Base-by-base conservation (phyloP, 2,113 vertebrate species). In the Phocoena sinus region DNA sequence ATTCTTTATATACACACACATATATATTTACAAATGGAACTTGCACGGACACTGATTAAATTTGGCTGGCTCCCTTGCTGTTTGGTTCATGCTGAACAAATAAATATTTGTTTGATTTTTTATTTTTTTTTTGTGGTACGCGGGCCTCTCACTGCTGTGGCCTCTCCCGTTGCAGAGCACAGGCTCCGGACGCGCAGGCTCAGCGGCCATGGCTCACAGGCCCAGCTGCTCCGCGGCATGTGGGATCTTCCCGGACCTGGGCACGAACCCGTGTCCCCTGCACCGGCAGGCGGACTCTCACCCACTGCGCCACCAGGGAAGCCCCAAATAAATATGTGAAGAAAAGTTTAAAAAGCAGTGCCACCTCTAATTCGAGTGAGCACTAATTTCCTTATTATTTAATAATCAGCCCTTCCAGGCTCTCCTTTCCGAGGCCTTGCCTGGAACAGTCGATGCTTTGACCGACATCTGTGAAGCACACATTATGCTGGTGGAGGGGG, bases 341-440 rank as follows among this genome's bases (percentile, higher is more conserved):
- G 74, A 77, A 70, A 91, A 79, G 44, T 65, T 85, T 71, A 85
- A 68, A 90, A 77, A 56, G 84, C 83, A 73, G 10, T 60, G 62
- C 20, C 31, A 50, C 79, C 31, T 83, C 84, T 94, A 41, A 92
- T 97, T 94, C 8, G 28, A 44, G 18, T 13, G 5, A 65, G 36
- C 26, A 83, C 17, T 38, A n/a, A 84, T 83, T 86, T 93, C 26
- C 3, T 82, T 93, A 70, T 83, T 74, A 74, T 77, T 91, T 89
- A 65, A 82, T 56, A 38, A 77, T 53, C 53, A 38, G 31, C 31
- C 36, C 44, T 65, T 83, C 47, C 31, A 50, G 60, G 47, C 50
- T 63, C 81, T 90, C 53, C 36, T 79, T 71, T 71, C 65, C 4
- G 6, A 89, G 36, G 68, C n/a, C 33, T 41, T 15, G 23, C 15